Evolutionary conservation across 2,888 invertebrate genomes (phyloP), one percentile per base, ranked within the genome.

Genomic region (Lasioglossum malachurum): DNA sequence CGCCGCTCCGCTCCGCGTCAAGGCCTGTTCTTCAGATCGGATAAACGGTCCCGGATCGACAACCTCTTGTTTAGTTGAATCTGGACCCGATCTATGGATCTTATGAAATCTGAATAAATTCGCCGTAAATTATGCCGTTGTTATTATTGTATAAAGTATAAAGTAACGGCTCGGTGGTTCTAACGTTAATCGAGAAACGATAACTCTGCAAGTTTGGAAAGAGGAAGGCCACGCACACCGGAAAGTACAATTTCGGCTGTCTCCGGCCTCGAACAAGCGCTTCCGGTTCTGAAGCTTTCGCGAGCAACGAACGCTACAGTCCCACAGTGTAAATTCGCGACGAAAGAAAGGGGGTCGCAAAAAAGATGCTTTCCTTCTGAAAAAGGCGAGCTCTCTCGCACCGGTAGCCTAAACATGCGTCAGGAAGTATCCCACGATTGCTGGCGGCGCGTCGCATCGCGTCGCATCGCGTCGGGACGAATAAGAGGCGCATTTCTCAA

Each of bases 361-460:
- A 86, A 69, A 81, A 71, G 27, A 14, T 10, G 41, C 27, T 81
- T 82, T 73, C 49, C 78, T 57, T 74, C 79, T 87, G 76, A 86
- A 83, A 86, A 86, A 77, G 83, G 81, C 73, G 76, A 84, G 31
- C 53, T n/a, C 53, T n/a, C 53, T 10, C 60, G 60, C 53, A 82
- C 35, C 46, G 82, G 78, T 19, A 35, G 67, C 67, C 23, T 38
- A 79, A 83, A 75, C 64, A 80, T 80, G 82, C 80, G 82, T 75
- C 76, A 78, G 90, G 87, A 87, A 89, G 80, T 87, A 89, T 92
- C 92, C 89, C 92, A 92, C 91, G 92, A 89, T 89, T 84, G 78
- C 87, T 79, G 64, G 78, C 82, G 89, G 85, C 44, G 60, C 27
- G 31, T 64, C 60, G 87, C 16, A 16, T 46, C 46, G 46, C 46